Percentiles rank a stretch among this genome's conserved stretches.
phyloP scores from a whole-genome alignment of 2,888 invertebrate species.

The Xestia ashworthii region DNA sequence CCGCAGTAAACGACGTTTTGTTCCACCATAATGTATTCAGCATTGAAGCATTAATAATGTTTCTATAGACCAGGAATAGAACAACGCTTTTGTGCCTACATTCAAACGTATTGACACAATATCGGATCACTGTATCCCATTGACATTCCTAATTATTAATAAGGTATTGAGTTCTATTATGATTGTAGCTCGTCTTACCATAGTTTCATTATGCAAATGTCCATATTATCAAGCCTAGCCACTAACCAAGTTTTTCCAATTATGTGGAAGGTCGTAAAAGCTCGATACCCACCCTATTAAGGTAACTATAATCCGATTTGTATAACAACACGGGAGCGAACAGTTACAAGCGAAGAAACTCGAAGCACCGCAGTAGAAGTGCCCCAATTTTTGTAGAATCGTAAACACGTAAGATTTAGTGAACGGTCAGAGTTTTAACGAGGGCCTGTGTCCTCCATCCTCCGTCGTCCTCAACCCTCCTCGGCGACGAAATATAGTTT shows the following conservation, averaged over 20 bases:
- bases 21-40: constrained; percentile 53
- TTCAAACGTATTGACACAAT: constrained; percentile 46
- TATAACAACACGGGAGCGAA: constrained; percentile 47
- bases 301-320: constrained; percentile 39
- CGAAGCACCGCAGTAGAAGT: constrained; percentile 40
- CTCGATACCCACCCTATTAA: constrained; percentile 45
- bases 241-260: constrained; percentile 32
- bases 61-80: constrained; percentile 42
- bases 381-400: constrained; percentile 86
- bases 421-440: constrained; percentile 87
- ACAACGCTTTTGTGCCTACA: constrained; percentile 6
- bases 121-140: constrained; percentile 33
- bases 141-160: constrained; percentile 48
- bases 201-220: constrained; percentile 25
- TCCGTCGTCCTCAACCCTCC: constrained; percentile 68
- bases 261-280: constrained; percentile 39
- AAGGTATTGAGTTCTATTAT: constrained; percentile 12
- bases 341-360: constrained; percentile 50
- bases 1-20: constrained; percentile 61
- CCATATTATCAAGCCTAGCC: constrained; percentile 12
- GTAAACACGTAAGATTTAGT: constrained; percentile 88
- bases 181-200: not conserved
- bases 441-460: constrained; percentile 74
- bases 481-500: constrained; percentile 83
- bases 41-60: constrained; percentile 52